A percentile compares a stretch with the other conserved stretches of the same genome.
Evolutionary conservation across 1,140 invertebrate species (phyloP).

Genomic region (Cherax quadricarinatus): DNA sequence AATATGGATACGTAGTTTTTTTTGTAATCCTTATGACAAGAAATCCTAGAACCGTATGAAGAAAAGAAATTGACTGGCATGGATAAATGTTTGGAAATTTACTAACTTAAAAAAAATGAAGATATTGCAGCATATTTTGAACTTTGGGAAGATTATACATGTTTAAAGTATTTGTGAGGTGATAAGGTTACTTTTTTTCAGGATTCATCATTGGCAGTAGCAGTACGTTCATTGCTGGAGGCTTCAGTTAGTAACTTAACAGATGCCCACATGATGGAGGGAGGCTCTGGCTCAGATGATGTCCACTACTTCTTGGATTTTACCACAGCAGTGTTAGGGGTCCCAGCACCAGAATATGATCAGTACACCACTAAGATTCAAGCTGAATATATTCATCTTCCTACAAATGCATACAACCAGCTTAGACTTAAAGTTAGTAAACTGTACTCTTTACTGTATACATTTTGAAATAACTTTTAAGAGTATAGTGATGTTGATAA

Average conservation of each 20-base stretch:
- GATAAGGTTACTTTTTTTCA: background rate
- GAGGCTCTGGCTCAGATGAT: constrained; percentile 39
- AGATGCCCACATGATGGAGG: constrained; percentile 55
- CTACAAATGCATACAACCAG: constrained; percentile 51
- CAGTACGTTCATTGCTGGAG: constrained; percentile 47
- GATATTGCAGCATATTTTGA: no score
- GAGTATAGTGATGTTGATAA: background rate
- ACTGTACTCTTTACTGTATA: background rate
- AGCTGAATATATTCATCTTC: constrained; percentile 61
- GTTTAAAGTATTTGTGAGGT: background rate
- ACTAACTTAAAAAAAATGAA: no score
- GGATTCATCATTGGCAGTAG: constrained; percentile 41
- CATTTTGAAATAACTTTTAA: background rate
- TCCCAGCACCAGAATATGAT: constrained; percentile 41
- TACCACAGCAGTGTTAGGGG: constrained; percentile 50
- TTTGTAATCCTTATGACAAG: no score
- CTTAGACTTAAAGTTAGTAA: constrained; percentile 51
- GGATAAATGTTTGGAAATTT: no score
- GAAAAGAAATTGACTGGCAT: no score
- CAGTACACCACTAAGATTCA: constrained; percentile 63
- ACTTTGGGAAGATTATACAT: no score
- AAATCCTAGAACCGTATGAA: no score
- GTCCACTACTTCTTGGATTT: constrained; percentile 61
- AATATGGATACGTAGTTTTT: no score
- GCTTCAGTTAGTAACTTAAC: constrained; percentile 57